Conservation (phyloP, 2,797 vertebrate genomes). For the Remorina albescens region DNA sequence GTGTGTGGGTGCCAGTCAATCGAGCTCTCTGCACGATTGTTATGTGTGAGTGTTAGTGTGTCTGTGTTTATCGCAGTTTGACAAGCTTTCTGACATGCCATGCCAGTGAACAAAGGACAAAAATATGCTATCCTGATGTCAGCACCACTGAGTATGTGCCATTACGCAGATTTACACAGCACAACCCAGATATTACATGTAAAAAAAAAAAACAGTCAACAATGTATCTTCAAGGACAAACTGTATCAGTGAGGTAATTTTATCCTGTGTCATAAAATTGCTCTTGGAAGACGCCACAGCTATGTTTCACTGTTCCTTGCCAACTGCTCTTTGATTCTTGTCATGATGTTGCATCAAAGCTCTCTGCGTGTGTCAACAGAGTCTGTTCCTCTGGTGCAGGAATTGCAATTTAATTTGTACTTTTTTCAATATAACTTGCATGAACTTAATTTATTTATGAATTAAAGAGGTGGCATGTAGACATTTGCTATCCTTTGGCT, state of each 20-base stretch:
- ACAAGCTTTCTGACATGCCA: conserved; percentile 21
- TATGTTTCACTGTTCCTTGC: conserved; percentile 20
- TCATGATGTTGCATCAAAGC: conserved; percentile 27
- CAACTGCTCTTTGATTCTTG: conserved; percentile 25
- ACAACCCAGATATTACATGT: conserved; percentile 1
- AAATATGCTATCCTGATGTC: conserved; percentile 18
- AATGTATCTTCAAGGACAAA: conserved; percentile 15
- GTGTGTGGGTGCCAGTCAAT: conserved; percentile 58
- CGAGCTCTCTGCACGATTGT: conserved; percentile 31
- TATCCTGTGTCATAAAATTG: conserved; percentile 48
- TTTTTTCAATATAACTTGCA: not conserved
- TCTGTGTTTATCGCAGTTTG: conserved; percentile 30
- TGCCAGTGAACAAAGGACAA: conserved; percentile 30
- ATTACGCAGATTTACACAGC: conserved; percentile 18
- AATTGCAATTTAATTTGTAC: not conserved
- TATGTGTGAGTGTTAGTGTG: conserved; percentile 25
- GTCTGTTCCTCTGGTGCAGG: conserved; percentile 5
- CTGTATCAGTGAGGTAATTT: conserved; percentile 41
- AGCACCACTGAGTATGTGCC: conserved; percentile 11
- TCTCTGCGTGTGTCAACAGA: conserved; percentile 31
- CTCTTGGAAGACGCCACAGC: conserved; percentile 42
- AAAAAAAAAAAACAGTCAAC: conserved; percentile 26
- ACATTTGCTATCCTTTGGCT: conserved; percentile 2
- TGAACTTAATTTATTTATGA: too few relatives aligned
- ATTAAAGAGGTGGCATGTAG: too few relatives aligned